A percentile compares a stretch with the other conserved stretches of the same genome.
Conservation (phyloP, 1,140 invertebrate species). For the Ips nitidus region DNA sequence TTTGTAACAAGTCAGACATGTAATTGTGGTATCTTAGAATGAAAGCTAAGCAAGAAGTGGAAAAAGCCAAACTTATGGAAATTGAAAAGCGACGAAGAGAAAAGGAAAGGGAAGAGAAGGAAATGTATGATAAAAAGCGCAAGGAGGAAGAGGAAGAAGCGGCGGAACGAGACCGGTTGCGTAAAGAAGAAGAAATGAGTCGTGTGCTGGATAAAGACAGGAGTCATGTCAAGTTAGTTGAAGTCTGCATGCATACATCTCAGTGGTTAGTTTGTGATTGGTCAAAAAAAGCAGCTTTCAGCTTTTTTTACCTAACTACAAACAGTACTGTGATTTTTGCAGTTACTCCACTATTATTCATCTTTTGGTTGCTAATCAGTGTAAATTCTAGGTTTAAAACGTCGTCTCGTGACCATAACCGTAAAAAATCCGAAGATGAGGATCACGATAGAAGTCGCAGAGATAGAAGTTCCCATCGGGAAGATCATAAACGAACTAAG, state of each 20-base stretch:
- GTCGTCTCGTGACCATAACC: slow-evolving; percentile 27
- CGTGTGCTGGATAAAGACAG: slow-evolving; percentile 46
- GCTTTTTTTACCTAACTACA: no score
- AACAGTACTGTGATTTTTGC: not conserved
- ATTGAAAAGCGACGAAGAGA: slow-evolving; percentile 54
- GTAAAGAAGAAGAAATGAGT: slow-evolving; percentile 49
- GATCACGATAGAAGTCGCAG: slow-evolving; percentile 19
- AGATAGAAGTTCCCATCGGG: slow-evolving; percentile 10
- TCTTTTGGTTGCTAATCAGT: slow-evolving; percentile 6
- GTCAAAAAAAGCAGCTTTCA: no score
- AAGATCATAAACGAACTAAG: not conserved
- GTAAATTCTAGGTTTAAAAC: slow-evolving; percentile 9
- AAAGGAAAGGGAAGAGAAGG: slow-evolving; percentile 52
- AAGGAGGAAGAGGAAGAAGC: slow-evolving; percentile 52
- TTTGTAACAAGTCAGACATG: slow-evolving; percentile 47
- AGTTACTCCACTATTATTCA: not conserved
- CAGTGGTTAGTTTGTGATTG: no score
- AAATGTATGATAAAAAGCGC: slow-evolving; percentile 47
- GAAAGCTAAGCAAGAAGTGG: slow-evolving; percentile 51
- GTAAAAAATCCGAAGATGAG: slow-evolving; percentile 36
- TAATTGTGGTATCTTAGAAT: slow-evolving; percentile 39
- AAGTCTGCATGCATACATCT: not conserved
- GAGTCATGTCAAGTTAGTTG: slow-evolving; percentile 40
- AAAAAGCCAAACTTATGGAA: slow-evolving; percentile 57
- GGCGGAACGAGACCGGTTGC: slow-evolving; percentile 48